A percentile compares a stretch with the other conserved stretches of the same genome.
These are phyloP conservation scores for Procavia capensis DNA, from an alignment of 2,113 vertebrate species.

Conservation along the genomic window DNA sequence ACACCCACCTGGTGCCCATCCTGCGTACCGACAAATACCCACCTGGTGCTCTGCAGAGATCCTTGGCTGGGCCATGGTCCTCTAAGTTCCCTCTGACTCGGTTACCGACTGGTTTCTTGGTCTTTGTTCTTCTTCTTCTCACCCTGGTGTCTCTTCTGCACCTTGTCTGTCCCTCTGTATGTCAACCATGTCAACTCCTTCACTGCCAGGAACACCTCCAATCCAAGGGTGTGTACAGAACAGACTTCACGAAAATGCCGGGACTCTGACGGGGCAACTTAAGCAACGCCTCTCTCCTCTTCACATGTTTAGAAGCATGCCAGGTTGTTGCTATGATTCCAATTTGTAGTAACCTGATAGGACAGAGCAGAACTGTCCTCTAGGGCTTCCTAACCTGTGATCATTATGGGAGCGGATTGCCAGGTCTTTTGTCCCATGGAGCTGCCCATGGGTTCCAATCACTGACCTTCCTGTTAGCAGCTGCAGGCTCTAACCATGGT, in stretches of 20 bases:
- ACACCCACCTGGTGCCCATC: too few species aligned
- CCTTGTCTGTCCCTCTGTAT: rapidly evolving
- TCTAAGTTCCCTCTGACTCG: not conserved
- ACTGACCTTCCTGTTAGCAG: not conserved
- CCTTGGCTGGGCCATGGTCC: not conserved
- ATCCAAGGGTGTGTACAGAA: not conserved
- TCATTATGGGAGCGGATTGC: not conserved
- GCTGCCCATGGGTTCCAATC: not conserved
- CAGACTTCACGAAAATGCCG: not conserved
- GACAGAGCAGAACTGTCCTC: too few species aligned
- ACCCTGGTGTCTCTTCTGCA: not conserved
- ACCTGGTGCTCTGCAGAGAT: not conserved
- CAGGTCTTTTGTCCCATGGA: not conserved
- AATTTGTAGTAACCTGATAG: too few species aligned
- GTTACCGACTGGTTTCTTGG: not conserved
- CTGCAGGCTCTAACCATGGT: not conserved
- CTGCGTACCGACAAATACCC: too few species aligned
- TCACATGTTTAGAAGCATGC: not conserved
- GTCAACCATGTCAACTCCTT: not conserved
- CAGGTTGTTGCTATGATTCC: not conserved
- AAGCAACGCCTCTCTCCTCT: not conserved
- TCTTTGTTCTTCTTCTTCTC: not conserved
- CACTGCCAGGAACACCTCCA: not conserved
- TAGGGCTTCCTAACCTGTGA: too few species aligned
- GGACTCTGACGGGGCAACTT: not conserved